Evolutionary conservation across 2,888 invertebrate species (phyloP).

Genomic region (Adineta ricciae): DNA sequence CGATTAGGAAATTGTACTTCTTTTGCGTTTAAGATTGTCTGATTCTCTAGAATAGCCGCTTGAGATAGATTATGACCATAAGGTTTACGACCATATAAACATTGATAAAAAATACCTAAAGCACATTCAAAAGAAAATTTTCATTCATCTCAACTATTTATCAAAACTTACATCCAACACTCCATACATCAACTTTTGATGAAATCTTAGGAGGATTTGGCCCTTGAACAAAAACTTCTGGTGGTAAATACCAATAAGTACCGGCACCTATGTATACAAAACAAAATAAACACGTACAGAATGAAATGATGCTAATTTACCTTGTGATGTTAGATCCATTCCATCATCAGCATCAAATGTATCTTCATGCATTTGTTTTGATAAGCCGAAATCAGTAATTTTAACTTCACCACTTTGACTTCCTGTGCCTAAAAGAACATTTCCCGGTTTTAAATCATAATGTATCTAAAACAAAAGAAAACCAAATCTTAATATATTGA

Average conservation of each 20-base stretch:
- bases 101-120: slow-evolving; percentile 84
- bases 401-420: slow-evolving; percentile 97
- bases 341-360: slow-evolving; percentile 90
- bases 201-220: too few species aligned
- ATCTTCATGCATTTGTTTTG: slow-evolving; percentile 98
- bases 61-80: slow-evolving; percentile 95
- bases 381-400: too few species aligned
- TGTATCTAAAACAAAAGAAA: slow-evolving; percentile 59
- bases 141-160: neutral
- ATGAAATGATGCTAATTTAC: slow-evolving; percentile 56
- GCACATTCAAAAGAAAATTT: neutral
- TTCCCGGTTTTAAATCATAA: slow-evolving; percentile 97
- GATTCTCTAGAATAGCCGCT: slow-evolving; percentile 97
- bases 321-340: slow-evolving; percentile 98
- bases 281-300: neutral
- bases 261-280: slow-evolving; percentile 62
- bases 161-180: slow-evolving; percentile 69
- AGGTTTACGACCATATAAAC: slow-evolving; percentile 92
- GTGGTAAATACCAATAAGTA: too few species aligned
- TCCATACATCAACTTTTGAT: too few species aligned
- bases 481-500: neutral
- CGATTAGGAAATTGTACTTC: slow-evolving; percentile 98
- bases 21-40: slow-evolving; percentile 96
- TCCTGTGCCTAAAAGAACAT: slow-evolving; percentile 89
- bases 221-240: too few species aligned